Percentiles rank a stretch among this genome's conserved stretches.
These are phyloP conservation scores for Litoditis marina DNA, from an alignment of 2,888 invertebrate genomes.

Conservation along the genomic window DNA sequence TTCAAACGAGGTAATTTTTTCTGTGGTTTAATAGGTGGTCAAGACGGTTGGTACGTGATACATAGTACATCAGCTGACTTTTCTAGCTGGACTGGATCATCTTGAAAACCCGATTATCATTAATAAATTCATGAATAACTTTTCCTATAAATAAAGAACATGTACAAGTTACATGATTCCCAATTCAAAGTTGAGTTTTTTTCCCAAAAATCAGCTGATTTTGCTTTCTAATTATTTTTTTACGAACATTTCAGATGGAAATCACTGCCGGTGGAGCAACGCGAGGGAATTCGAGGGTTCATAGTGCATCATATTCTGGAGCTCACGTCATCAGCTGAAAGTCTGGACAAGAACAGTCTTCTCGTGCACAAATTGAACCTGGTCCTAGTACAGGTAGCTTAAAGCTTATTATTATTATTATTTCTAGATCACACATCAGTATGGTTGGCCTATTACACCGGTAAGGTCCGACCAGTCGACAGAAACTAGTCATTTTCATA, in stretches of 20 bases:
- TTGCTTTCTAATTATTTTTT: background rate
- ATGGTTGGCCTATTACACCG: too few species aligned
- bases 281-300: slow-evolving; percentile 98
- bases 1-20: slow-evolving; percentile 75
- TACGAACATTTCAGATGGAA: slow-evolving; percentile 73
- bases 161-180: too few species aligned
- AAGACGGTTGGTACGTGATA: too few species aligned
- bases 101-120: too few species aligned
- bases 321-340: slow-evolving; percentile 85
- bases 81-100: too few species aligned
- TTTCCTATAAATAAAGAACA: background rate
- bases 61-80: slow-evolving; percentile 1
- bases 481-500: too few species aligned
- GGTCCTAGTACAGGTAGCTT: slow-evolving; percentile 90
- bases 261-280: slow-evolving; percentile 93
- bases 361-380: slow-evolving; percentile 96
- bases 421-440: too few species aligned
- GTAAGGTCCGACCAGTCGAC: too few species aligned
- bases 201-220: too few species aligned
- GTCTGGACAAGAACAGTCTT: slow-evolving; percentile 87
- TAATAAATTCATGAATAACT: background rate
- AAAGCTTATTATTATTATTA: too few species aligned
- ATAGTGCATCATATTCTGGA: slow-evolving; percentile 97
- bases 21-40: background rate
- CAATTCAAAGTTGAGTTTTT: too few species aligned